Percentiles rank a stretch among this genome's conserved stretches.
Evolutionary conservation across 2,113 vertebrate genomes (phyloP).

Genomic region (Casuarius casuarius): DNA sequence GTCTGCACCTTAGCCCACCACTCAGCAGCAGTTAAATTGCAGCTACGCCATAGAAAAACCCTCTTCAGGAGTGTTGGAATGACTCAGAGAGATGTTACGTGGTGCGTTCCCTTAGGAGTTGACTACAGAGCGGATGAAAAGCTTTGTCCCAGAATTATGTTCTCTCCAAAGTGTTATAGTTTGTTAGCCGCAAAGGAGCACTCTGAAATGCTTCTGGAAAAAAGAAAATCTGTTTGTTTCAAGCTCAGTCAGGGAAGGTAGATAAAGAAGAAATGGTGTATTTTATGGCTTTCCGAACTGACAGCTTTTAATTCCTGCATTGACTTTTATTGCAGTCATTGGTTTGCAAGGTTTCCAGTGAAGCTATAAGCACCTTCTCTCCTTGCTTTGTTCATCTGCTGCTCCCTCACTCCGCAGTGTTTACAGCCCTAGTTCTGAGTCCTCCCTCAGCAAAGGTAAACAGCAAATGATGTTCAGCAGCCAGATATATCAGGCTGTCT

Average conservation of each 20-base stretch:
- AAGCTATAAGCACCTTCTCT: background rate
- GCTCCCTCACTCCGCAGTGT: background rate
- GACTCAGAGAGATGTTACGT: background rate
- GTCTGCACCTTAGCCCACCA: background rate
- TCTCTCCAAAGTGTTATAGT: background rate
- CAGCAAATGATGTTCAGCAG: background rate
- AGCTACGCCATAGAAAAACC: background rate
- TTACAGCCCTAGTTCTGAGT: background rate
- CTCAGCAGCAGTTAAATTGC: background rate
- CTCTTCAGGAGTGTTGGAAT: background rate
- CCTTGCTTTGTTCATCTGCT: background rate
- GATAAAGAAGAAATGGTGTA: background rate
- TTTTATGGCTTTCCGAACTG: constrained; percentile 3
- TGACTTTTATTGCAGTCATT: background rate
- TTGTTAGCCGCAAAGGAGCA: background rate
- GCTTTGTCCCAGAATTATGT: background rate
- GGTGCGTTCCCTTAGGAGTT: background rate
- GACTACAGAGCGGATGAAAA: background rate
- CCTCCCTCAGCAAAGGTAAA: background rate
- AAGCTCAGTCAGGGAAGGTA: background rate
- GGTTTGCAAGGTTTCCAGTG: background rate
- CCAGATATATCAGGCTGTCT: background rate
- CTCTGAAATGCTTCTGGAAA: background rate
- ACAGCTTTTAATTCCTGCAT: constrained; percentile 1
- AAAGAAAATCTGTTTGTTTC: background rate